phyloP scores from a whole-genome alignment of 2,888 invertebrate species.

The Alviniconcha strummeri region DNA sequence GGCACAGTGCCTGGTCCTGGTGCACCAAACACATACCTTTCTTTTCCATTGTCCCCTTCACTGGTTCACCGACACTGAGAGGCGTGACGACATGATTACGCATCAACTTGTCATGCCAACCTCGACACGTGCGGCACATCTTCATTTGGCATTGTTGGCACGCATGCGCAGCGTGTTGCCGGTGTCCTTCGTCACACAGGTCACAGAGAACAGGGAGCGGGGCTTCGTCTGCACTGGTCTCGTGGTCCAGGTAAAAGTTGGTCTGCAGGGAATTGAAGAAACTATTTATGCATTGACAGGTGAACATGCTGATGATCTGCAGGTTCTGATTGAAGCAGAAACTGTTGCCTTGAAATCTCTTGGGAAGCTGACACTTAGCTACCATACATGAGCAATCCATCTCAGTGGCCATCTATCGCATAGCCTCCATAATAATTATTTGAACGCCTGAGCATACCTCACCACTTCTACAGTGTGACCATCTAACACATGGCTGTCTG shows the following conservation, averaged over 20 bases:
- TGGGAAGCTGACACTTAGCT: too few species aligned
- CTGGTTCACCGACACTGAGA: not conserved
- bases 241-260: slow-evolving; percentile 25
- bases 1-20: slow-evolving; percentile 16
- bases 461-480: too few species aligned
- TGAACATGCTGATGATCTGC: too few species aligned
- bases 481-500: too few species aligned
- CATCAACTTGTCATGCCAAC: slow-evolving; percentile 13
- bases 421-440: too few species aligned
- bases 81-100: not conserved
- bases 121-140: slow-evolving; percentile 15
- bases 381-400: too few species aligned
- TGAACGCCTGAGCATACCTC: too few species aligned
- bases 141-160: slow-evolving; percentile 4
- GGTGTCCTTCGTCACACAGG: slow-evolving; percentile 11
- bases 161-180: not conserved
- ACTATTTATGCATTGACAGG: too few species aligned
- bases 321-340: too few species aligned
- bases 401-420: too few species aligned
- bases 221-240: not conserved
- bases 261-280: not conserved
- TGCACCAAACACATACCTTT: not conserved
- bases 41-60: not conserved
- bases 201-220: slow-evolving; percentile 7
- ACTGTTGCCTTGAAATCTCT: too few species aligned